These are phyloP conservation scores for Numenius phaeopus DNA, from an alignment of 2,797 vertebrate species.

Conservation along the genomic window DNA sequence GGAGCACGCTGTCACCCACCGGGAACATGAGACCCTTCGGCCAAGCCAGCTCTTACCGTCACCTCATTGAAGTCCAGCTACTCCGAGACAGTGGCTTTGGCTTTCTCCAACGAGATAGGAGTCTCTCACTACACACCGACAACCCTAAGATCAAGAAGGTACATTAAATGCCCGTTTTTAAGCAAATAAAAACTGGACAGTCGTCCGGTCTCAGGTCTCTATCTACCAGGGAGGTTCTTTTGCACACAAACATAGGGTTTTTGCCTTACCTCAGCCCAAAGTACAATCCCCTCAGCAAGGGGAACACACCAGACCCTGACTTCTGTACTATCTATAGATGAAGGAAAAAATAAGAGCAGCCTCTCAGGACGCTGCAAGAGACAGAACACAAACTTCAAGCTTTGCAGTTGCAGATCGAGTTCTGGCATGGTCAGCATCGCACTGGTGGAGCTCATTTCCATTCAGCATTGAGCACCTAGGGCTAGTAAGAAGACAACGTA, in stretches of 20 bases:
- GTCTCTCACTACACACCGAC: fast-evolving
- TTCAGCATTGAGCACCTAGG: fast-evolving
- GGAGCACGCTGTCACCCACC: neutral
- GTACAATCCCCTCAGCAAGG: neutral
- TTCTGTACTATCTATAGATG: fast-evolving
- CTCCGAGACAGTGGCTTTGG: neutral
- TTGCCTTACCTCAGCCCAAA: neutral
- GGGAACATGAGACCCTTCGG: neutral
- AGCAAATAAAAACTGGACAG: neutral
- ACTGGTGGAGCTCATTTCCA: fast-evolving
- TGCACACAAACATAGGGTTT: fast-evolving
- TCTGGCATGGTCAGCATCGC: fast-evolving
- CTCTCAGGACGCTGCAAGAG: neutral
- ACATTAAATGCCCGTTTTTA: neutral
- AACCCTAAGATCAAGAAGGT: neutral
- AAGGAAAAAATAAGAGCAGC: neutral
- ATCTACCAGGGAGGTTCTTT: neutral
- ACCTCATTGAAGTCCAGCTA: neutral
- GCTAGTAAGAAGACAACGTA: neutral
- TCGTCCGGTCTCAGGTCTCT: neutral
- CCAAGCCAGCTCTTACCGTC: neutral
- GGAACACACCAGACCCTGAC: fast-evolving
- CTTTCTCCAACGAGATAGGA: neutral
- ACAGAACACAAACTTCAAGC: neutral
- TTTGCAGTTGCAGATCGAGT: neutral